Percentiles rank a stretch among this genome's conserved stretches.
phyloP scores from a whole-genome alignment of 2,113 vertebrate genomes.

The Neolamprologus falcicula region DNA sequence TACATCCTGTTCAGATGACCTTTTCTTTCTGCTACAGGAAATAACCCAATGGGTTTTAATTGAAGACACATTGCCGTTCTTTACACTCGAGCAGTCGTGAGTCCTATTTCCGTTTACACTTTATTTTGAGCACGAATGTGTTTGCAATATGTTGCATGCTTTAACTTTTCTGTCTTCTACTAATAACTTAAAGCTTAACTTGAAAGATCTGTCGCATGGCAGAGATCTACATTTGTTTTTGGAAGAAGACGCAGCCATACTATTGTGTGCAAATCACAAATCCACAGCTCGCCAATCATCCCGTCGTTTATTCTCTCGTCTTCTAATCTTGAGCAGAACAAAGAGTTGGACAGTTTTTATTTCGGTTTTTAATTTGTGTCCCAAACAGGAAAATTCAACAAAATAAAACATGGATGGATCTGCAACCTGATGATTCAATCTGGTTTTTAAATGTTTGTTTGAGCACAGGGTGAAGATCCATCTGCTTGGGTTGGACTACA shows the following conservation, averaged over 20 bases:
- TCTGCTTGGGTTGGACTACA: not conserved
- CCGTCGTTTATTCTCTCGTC: not conserved
- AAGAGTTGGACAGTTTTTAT: not conserved
- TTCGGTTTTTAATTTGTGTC: not conserved
- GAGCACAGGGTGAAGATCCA: accelerated
- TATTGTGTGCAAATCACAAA: not conserved
- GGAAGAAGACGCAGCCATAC: not conserved
- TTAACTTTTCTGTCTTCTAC: not conserved
- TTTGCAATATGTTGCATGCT: not conserved
- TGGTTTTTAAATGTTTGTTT: not conserved
- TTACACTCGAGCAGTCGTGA: not conserved
- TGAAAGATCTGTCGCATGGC: not conserved
- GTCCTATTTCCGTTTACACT: not conserved
- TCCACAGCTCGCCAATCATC: not conserved
- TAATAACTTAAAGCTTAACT: not conserved
- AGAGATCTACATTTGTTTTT: not conserved
- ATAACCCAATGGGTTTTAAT: constrained; percentile 8
- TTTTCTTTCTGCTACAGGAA: constrained; percentile 22
- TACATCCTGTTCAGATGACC: not conserved
- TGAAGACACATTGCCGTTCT: constrained; percentile 23
- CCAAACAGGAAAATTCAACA: accelerated
- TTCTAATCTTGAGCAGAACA: not conserved
- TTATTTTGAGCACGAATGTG: not conserved
- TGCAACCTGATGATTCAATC: not conserved
- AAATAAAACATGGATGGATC: not conserved